Evolutionary conservation across 2,113 vertebrate species (phyloP).

Genomic region (Barnardius zonarius): DNA sequence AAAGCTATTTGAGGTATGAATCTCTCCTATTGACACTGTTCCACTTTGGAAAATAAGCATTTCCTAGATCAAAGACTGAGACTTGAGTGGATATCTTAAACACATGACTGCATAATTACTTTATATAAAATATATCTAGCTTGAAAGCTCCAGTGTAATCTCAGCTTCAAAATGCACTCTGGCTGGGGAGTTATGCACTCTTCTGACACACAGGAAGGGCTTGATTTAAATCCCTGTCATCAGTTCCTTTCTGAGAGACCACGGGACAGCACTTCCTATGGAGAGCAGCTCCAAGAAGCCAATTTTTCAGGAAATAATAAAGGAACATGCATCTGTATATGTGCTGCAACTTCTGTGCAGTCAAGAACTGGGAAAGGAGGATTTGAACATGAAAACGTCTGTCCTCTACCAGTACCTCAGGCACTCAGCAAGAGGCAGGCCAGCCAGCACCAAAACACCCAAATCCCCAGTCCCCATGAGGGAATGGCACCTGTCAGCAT

Average conservation of each 20-base stretch:
- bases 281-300: background rate
- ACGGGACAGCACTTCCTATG: background rate
- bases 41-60: conserved; percentile 15
- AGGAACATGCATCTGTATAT: background rate
- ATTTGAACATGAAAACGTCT: background rate
- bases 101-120: conserved; percentile 4
- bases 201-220: background rate
- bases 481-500: background rate
- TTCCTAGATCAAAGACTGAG: conserved; percentile 27
- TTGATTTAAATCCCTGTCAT: conserved; percentile 33
- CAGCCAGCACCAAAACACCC: background rate
- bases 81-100: background rate
- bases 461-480: background rate
- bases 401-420: background rate
- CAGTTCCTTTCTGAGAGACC: background rate
- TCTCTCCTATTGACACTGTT: conserved; percentile 16
- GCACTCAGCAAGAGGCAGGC: background rate
- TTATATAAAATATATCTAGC: conserved; percentile 35
- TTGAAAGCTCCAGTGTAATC: conserved; percentile 7
- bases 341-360: background rate
- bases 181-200: background rate
- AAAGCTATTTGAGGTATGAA: background rate
- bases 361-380: background rate
- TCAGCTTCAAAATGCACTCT: conserved; percentile 17
- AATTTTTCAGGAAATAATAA: conserved; percentile 22